Evolutionary conservation across 2,113 vertebrate species (phyloP).

Genomic region (Crotalus horridus): DNA sequence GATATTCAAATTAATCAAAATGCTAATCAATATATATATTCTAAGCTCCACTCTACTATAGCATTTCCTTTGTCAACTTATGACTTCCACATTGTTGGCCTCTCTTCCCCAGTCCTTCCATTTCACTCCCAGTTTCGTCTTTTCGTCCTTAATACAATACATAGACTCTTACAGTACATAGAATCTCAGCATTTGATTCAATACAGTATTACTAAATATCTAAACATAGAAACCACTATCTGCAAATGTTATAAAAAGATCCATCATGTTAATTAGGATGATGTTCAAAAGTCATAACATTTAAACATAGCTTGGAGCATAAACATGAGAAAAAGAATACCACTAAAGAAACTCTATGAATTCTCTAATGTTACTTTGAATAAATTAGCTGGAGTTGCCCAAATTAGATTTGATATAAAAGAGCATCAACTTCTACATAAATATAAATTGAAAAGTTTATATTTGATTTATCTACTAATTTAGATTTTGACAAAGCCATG

Average conservation of each 20-base stretch:
- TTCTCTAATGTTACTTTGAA: neutral
- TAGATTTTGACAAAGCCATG: conserved; percentile 13
- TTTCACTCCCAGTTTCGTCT: neutral
- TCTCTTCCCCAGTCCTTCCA: neutral
- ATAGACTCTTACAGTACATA: neutral
- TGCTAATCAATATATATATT: neutral
- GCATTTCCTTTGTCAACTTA: neutral
- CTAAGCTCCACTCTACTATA: neutral
- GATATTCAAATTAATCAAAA: neutral
- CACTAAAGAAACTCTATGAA: neutral
- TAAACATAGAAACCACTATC: neutral
- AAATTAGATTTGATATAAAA: conserved; percentile 14
- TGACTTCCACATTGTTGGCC: neutral
- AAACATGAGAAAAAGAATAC: neutral
- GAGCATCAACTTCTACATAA: conserved; percentile 15
- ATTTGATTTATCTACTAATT: conserved; percentile 29
- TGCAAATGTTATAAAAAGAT: neutral
- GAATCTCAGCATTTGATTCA: neutral
- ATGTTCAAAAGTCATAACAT: neutral
- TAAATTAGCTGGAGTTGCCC: neutral
- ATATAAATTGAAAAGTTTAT: conserved; percentile 20
- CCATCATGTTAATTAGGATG: neutral
- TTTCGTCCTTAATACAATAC: neutral
- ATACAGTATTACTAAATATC: neutral
- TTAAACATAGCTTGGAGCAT: neutral